phyloP scores from a whole-genome alignment of 2,888 invertebrate species.

The Eupithecia pulchellata region DNA sequence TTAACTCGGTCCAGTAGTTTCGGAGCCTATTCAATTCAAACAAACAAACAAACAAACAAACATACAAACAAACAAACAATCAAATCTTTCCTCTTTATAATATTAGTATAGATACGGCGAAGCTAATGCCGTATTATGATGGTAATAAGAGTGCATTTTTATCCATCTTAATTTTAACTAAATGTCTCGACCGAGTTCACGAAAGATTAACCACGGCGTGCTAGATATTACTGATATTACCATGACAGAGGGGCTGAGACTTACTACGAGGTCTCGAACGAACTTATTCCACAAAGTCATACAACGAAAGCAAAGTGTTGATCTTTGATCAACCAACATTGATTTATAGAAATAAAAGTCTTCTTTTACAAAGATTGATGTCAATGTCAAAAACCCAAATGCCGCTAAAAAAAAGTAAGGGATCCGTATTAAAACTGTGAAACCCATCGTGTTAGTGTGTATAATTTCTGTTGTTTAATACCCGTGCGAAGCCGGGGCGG shows the following conservation, averaged over 20 bases:
- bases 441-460: no score
- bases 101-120: no score
- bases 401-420: no score
- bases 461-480: no score
- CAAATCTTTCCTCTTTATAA: no score
- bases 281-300: constrained; percentile 14
- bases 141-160: constrained; percentile 75
- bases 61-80: no score
- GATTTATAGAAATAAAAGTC: not conserved
- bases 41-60: no score
- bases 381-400: no score
- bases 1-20: no score
- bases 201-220: constrained; percentile 78
- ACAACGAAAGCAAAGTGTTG: not conserved
- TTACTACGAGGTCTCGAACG: constrained; percentile 24
- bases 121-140: constrained; percentile 74
- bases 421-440: no score
- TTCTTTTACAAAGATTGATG: not conserved
- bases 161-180: constrained; percentile 74
- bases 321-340: not conserved
- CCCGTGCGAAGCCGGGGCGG: no score
- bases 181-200: constrained; percentile 74
- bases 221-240: constrained; percentile 66
- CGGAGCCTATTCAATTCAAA: no score
- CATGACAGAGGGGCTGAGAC: constrained; percentile 59